phyloP scores from a whole-genome alignment of 2,797 vertebrate species.

The Falco berigora region DNA sequence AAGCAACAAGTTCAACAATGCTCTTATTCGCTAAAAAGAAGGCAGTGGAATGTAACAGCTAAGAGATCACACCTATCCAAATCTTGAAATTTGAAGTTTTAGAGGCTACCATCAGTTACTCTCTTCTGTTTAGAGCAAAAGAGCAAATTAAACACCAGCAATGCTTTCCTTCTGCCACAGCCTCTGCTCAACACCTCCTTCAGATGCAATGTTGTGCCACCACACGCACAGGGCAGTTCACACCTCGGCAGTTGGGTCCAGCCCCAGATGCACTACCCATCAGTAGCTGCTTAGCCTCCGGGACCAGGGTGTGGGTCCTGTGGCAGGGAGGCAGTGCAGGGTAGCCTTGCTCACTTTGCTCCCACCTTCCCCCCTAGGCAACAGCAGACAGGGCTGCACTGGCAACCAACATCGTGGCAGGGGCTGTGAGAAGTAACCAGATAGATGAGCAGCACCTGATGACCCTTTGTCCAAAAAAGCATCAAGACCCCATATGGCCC shows the following conservation, averaged over 20 bases:
- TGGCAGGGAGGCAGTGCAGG: neutral
- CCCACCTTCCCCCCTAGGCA: neutral
- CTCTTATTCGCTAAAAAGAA: neutral
- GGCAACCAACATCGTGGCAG: neutral
- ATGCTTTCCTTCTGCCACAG: neutral
- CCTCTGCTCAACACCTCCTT: neutral
- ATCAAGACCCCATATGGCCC: no score
- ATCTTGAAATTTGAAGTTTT: neutral
- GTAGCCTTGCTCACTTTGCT: neutral
- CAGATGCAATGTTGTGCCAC: neutral
- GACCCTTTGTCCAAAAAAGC: neutral
- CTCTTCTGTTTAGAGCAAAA: neutral
- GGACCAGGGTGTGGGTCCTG: neutral
- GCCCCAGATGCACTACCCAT: neutral
- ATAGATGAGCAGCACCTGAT: neutral
- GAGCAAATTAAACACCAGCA: neutral
- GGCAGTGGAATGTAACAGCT: neutral
- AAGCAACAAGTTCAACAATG: neutral
- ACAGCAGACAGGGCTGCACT: neutral
- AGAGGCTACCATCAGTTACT: neutral
- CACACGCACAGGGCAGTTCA: accelerated
- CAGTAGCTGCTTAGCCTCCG: neutral
- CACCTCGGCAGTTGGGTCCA: neutral
- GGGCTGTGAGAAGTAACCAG: neutral
- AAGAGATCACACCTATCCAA: neutral